These are phyloP conservation scores for Cecidostiba fungosa DNA, from an alignment of 2,888 invertebrate genomes.

Conservation along the genomic window DNA sequence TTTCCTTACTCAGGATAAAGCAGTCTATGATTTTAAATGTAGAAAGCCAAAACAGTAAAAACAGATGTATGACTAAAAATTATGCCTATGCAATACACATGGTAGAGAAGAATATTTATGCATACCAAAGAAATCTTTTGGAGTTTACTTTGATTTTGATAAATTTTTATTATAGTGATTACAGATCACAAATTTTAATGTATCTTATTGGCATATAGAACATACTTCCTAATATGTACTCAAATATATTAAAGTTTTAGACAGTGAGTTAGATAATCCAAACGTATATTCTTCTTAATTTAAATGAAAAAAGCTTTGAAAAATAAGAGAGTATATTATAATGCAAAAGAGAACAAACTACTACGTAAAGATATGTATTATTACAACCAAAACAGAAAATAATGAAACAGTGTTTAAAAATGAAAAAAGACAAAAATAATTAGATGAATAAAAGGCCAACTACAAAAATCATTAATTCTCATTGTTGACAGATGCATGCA, in stretches of 20 bases:
- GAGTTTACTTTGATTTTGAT: neutral
- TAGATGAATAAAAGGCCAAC: neutral
- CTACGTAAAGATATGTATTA: neutral
- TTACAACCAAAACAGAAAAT: neutral
- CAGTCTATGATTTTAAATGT: conserved; percentile 11
- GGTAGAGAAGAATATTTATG: neutral
- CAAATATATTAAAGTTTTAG: neutral
- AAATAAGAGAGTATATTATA: neutral
- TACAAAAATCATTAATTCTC: neutral
- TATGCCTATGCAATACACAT: conserved; percentile 1
- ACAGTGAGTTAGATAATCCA: neutral
- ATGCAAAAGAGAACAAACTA: neutral
- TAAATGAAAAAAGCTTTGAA: neutral
- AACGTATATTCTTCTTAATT: neutral
- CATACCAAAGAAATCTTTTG: neutral
- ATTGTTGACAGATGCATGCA: neutral
- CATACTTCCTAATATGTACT: neutral
- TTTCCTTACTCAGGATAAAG: conserved; percentile 51
- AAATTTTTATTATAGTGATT: neutral
- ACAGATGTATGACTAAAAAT: conserved; percentile 18
- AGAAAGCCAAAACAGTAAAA: conserved; percentile 15
- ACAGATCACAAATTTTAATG: neutral
- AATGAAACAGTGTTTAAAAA: neutral
- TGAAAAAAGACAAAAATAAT: neutral
- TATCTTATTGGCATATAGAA: neutral